Evolutionary conservation across 2,113 vertebrate genomes (phyloP).

Genomic region (Amia ocellicauda): DNA sequence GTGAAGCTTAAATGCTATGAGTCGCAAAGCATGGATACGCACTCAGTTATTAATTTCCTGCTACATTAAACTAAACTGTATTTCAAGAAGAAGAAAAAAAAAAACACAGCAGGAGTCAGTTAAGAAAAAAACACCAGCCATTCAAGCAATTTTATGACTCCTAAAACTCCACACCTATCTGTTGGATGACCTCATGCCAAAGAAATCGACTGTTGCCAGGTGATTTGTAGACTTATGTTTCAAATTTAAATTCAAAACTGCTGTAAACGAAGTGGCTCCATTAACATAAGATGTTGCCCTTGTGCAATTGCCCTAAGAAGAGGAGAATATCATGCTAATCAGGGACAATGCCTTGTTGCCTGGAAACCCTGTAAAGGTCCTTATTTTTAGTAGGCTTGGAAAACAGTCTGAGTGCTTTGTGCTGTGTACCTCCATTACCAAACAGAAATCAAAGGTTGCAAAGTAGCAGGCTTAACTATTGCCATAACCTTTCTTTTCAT

Average conservation of each 20-base stretch:
- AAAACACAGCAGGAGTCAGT: no score
- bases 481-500: no score
- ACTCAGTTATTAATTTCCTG: slow-evolving; percentile 20
- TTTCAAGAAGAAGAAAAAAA: not conserved
- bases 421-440: slow-evolving; percentile 14
- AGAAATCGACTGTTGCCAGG: no score
- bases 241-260: no score
- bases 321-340: slow-evolving; percentile 18
- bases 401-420: slow-evolving; percentile 7
- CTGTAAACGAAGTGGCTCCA: no score
- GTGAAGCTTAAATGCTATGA: slow-evolving; percentile 15
- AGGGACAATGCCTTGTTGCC: slow-evolving; percentile 33
- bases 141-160: no score
- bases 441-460: not conserved
- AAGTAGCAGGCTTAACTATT: no score
- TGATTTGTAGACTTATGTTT: no score
- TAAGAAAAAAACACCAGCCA: no score
- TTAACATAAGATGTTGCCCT: no score
- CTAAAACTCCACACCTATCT: no score
- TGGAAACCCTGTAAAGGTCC: slow-evolving; percentile 32
- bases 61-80: slow-evolving; percentile 3
- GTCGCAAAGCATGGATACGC: slow-evolving; percentile 6
- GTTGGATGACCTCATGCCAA: no score
- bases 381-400: slow-evolving; percentile 38
- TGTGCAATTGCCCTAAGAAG: not conserved